These are phyloP conservation scores for Melipona bicolor DNA, from an alignment of 2,888 invertebrate genomes.

Conservation along the genomic window DNA sequence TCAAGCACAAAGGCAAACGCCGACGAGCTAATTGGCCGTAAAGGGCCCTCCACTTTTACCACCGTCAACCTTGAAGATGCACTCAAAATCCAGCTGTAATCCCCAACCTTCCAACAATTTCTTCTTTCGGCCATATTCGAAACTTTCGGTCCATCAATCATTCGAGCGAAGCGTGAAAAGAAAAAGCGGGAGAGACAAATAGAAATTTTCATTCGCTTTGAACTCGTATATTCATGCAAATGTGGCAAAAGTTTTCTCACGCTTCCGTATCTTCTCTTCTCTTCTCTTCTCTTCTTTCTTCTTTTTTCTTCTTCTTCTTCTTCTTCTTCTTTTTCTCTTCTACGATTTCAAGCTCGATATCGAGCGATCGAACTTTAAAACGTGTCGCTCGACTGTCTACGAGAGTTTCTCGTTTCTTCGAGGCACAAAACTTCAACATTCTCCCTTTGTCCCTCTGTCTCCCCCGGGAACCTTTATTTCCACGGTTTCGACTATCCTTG, in stretches of 20 bases:
- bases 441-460: background rate
- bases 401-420: conserved; percentile 5
- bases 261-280: background rate
- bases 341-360: conserved; percentile 8
- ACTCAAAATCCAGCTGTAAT: conserved; percentile 24
- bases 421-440: background rate
- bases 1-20: conserved; percentile 44
- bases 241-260: conserved; percentile 2
- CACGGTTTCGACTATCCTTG: conserved; percentile 27
- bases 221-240: background rate
- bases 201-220: conserved; percentile 31
- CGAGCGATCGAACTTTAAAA: conserved; percentile 11
- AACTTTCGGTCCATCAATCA: conserved; percentile 24
- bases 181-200: background rate
- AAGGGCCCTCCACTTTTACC: conserved; percentile 43
- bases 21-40: conserved; percentile 45
- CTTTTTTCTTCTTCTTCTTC: too few species aligned
- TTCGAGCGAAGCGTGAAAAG: background rate
- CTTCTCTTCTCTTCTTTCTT: too few species aligned
- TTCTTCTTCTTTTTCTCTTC: background rate
- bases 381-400: background rate
- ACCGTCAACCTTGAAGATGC: conserved; percentile 38
- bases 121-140: background rate
- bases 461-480: conserved; percentile 13
- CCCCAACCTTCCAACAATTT: background rate